Base-by-base conservation (phyloP, 2,888 invertebrate genomes). In the Xestia ashworthii region DNA sequence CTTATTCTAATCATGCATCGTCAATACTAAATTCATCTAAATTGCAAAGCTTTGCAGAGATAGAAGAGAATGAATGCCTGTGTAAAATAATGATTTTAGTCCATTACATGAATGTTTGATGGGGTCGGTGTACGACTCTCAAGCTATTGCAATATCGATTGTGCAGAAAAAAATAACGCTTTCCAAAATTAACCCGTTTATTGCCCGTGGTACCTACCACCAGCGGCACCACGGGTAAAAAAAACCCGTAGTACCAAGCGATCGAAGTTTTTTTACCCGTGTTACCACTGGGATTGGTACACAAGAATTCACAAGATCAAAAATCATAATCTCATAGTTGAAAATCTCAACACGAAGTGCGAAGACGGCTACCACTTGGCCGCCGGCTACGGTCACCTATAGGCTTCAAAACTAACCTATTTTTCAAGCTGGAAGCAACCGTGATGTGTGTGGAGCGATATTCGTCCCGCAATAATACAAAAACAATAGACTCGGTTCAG, bases 21-120 rank as follows among this genome's bases (percentile, higher is more conserved):
- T 84, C 67, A 71, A 77, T 76, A 73, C 76, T 80, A 87, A 82
- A 85, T 65, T 81, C 48, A 41, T 88, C 90, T 91, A 91, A 89
- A 87, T 89, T 85, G 91, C 91, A 88, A 93, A 93, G 94, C 94
- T 87, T 89, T 88, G 89, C 87, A 90, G 86, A 91, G 83, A 90
- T 83, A 82, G 80, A 89, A 88, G 87, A 90, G 84, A 87, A 91
- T 91, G 88, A 82, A 90, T 90, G 46, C 66, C 88, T 84, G 80
- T 90, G 86, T 88, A 77, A 83, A 87, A 83, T 88, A 81, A 82
- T 81, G 82, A 86, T 89, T 92, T 93, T 92, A 94, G 92, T 93
- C 87, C 85, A 93, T 93, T 94, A 94, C 83, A 88, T 94, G 93
- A 90, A 86, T 78, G 82, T 75, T 38, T 80, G 76, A 71, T 79